Percentiles rank a stretch among this genome's conserved stretches.
phyloP scores from a whole-genome alignment of 2,797 vertebrate genomes.

The Carduelis carduelis region DNA sequence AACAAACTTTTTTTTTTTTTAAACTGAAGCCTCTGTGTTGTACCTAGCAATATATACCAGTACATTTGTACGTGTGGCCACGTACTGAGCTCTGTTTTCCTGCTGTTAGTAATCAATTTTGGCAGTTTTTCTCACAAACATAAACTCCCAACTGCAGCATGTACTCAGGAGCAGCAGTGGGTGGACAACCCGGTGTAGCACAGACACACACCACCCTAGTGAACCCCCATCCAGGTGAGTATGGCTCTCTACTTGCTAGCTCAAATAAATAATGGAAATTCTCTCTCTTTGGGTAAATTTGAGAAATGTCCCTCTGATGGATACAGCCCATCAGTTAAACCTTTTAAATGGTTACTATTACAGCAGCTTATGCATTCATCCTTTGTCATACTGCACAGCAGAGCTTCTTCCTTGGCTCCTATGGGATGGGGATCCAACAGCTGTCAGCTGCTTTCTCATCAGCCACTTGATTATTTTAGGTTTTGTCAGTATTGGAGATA shows the following conservation, averaged over 20 bases:
- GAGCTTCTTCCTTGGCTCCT: neutral
- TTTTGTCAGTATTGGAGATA: neutral
- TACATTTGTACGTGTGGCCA: neutral
- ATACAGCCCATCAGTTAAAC: neutral
- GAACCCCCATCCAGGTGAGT: neutral
- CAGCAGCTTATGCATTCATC: neutral
- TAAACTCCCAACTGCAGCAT: neutral
- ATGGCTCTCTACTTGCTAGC: neutral
- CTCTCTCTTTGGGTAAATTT: neutral
- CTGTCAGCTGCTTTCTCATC: slow-evolving; percentile 27
- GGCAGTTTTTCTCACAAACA: neutral
- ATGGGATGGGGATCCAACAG: neutral
- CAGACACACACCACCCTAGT: neutral
- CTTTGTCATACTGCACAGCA: neutral
- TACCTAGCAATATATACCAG: slow-evolving; percentile 11
- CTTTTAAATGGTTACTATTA: neutral
- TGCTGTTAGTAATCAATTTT: neutral
- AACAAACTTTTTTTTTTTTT: neutral
- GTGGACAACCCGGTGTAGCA: fast-evolving
- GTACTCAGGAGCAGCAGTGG: neutral
- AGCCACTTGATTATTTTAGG: neutral
- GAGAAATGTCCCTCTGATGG: neutral
- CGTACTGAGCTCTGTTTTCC: neutral
- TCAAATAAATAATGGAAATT: neutral
- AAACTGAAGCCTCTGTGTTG: neutral